Base-by-base conservation (phyloP, 2,888 invertebrate species). In the Glaucopsyche alexis region DNA sequence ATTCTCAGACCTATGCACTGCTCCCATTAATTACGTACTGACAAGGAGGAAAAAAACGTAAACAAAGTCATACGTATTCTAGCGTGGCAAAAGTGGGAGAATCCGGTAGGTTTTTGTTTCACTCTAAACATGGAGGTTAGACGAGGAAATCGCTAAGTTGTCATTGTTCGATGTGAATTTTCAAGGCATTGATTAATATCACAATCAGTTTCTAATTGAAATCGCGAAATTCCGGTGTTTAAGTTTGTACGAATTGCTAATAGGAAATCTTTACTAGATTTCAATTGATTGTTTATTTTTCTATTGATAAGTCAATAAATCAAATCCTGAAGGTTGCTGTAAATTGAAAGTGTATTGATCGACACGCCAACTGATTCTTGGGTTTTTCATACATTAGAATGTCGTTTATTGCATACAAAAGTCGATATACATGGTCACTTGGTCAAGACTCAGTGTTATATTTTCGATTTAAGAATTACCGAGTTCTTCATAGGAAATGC, bases 91-190 rank as follows among this genome's bases (percentile, higher is more conserved):
- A 81, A 77, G 80, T 78, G 83, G 88, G 87, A 81, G 83, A 85
- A 84, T 83, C 87, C 87, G 77, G 77, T 83, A 87, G 87, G 87
- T 83, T 89, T 88, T 77, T 78, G 73, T 75, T 77, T 75, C 50
- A 19, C 71, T 77, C 70, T 75, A 71, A 74, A 72, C 74, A 75
- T 71, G 7, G 16, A 75, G 74, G 74, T 76, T 73, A 73, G 72
- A 74, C 72, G 75, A 76, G 75, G 75, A 75, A 77, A 75, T 74
- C 74, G 73, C 72, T 60, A 72, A 71, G 50, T 71, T 73, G 73
- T 69, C 75, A 77, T 79, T 79, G 78, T 79, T 79, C 74, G 74
- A 71, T 76, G 50, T 42, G 67, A 38, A 75, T 71, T 49, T 47
- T 45, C 13, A 19, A n/a, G 69, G 29, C 47, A 13, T 19, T 69